Conservation (phyloP, 1,140 invertebrate species). For the Dendroctonus valens region DNA sequence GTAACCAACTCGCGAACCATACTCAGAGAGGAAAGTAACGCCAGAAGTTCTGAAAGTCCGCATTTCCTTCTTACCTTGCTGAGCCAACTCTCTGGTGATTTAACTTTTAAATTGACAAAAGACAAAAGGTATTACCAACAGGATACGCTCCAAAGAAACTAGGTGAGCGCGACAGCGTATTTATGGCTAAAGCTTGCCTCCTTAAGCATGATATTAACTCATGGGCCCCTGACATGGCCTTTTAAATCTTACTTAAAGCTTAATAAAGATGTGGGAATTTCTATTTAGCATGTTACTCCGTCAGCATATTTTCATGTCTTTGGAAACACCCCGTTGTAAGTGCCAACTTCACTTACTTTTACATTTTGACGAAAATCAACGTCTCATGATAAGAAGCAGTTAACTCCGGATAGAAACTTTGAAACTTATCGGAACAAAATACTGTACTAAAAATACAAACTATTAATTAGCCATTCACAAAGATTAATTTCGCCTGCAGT, state of each 20-base stretch:
- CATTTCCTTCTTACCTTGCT: slow-evolving; percentile 14
- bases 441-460: too few species aligned
- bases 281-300: slow-evolving; percentile 21
- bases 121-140: slow-evolving; percentile 33
- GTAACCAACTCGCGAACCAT: slow-evolving; percentile 15
- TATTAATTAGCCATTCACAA: too few species aligned
- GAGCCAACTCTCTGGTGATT: slow-evolving; percentile 29
- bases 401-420: too few species aligned
- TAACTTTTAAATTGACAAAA: slow-evolving; percentile 36
- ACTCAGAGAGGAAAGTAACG: slow-evolving; percentile 2
- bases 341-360: too few species aligned
- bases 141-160: slow-evolving; percentile 23
- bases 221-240: slow-evolving; percentile 21
- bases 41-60: slow-evolving; percentile 11
- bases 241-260: slow-evolving; percentile 30
- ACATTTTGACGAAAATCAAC: too few species aligned
- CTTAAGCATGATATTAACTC: slow-evolving; percentile 29
- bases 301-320: slow-evolving; percentile 13
- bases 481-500: too few species aligned
- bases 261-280: slow-evolving; percentile 31
- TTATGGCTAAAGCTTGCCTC: slow-evolving; percentile 24
- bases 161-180: slow-evolving; percentile 17
- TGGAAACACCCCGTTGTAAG: too few species aligned
- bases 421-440: too few species aligned
- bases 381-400: too few species aligned